Evolutionary conservation across 2,113 vertebrate genomes (phyloP).

Genomic region (western clawed frog (Xenopus tropicalis)): DNA sequence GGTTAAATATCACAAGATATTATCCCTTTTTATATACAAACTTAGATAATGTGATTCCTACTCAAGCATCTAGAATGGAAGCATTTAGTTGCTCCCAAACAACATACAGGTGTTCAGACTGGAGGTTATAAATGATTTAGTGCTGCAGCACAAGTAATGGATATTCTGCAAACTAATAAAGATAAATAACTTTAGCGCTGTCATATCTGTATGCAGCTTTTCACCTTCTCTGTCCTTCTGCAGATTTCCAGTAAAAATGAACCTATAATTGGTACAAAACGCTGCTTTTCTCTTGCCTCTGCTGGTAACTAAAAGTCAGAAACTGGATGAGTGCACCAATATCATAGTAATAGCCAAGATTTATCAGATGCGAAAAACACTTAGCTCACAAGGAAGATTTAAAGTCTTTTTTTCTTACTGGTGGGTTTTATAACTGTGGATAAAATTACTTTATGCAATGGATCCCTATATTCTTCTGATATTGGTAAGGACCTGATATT

Average conservation of each 20-base stretch:
- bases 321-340: not conserved
- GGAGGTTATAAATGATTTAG: constrained; percentile 40
- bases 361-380: no score
- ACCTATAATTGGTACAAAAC: constrained; percentile 22
- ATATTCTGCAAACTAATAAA: constrained; percentile 35
- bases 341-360: no score
- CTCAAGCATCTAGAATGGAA: not conserved
- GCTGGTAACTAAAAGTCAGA: constrained; percentile 1
- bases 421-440: no score
- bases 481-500: no score
- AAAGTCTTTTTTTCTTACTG: no score
- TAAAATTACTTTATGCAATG: no score
- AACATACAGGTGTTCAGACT: constrained; percentile 29
- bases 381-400: no score
- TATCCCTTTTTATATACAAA: no score
- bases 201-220: constrained; percentile 25
- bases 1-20: not conserved
- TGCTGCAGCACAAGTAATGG: constrained; percentile 20
- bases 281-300: constrained; percentile 5
- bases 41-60: no score
- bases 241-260: constrained; percentile 3
- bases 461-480: no score
- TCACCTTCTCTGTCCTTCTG: constrained; percentile 33
- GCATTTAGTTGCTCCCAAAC: constrained; percentile 18
- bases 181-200: constrained; percentile 35